Evolutionary conservation across 2,888 invertebrate species (phyloP).

Genomic region (Hesperia comma): DNA sequence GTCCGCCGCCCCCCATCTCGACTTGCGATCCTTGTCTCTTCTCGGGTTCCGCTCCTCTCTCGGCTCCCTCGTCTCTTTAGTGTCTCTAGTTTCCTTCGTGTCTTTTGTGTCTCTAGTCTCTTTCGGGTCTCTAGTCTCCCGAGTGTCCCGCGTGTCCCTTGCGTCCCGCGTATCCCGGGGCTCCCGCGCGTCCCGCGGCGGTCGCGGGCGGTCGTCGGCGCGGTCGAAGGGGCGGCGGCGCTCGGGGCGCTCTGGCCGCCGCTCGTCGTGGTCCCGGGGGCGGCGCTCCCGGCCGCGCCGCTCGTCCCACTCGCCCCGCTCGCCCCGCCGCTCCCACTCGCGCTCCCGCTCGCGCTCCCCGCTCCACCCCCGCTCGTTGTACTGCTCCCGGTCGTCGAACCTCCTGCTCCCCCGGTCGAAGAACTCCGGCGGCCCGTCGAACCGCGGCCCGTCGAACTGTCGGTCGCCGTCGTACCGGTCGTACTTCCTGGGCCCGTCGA

Average conservation of each 20-base stretch:
- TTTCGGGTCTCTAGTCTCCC: conserved; percentile 12
- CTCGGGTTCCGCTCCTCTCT: conserved; percentile 51
- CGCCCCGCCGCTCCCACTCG: conserved; percentile 60
- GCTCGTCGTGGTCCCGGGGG: conserved; percentile 58
- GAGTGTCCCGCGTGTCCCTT: conserved; percentile 3
- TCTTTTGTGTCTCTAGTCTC: conserved; percentile 1
- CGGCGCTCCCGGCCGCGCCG: conserved; percentile 51
- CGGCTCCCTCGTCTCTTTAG: conserved; percentile 3
- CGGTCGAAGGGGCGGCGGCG: conserved; percentile 41
- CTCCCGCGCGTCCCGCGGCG: conserved; percentile 28
- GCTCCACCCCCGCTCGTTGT: conserved; percentile 67
- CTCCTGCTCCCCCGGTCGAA: conserved; percentile 71
- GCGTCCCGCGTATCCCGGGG: conserved; percentile 11
- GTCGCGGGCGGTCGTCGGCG: conserved; percentile 30
- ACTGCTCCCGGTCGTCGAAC: conserved; percentile 72
- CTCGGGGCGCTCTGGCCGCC: conserved; percentile 53
- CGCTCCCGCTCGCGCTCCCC: conserved; percentile 61
- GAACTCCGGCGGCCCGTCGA: conserved; percentile 69
- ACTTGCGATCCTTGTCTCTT: conserved; percentile 72
- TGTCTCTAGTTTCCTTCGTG: background rate
- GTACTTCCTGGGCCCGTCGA: conserved; percentile 43
- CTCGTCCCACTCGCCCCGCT: conserved; percentile 63
- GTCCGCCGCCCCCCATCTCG: conserved; percentile 75
- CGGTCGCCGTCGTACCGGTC: conserved; percentile 46
- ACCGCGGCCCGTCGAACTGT: conserved; percentile 49